These are phyloP conservation scores for Oostethus manadensis DNA, from an alignment of 2,113 vertebrate species.

Conservation along the genomic window DNA sequence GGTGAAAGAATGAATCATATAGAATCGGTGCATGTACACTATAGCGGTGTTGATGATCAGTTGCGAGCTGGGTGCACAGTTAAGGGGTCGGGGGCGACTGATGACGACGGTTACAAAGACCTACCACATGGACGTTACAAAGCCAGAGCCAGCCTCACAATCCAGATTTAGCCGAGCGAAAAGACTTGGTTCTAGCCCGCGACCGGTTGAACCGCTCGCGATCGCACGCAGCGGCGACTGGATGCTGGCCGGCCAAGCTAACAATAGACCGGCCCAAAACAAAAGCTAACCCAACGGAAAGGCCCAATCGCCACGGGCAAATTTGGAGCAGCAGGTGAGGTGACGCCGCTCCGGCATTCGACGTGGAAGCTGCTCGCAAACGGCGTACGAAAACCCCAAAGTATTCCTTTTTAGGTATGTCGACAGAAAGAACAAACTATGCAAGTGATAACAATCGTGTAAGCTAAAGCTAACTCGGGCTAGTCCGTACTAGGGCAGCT, in stretches of 20 bases:
- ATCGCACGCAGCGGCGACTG: not conserved
- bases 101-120: not conserved
- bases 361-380: fast-evolving
- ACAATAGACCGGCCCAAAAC: conserved; percentile 53
- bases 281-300: conserved; percentile 44
- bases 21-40: conserved; percentile 99
- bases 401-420: too few relatives aligned
- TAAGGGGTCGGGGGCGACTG: conserved; percentile 68
- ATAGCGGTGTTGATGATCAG: conserved; percentile 98
- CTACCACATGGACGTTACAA: not conserved
- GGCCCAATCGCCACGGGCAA: conserved; percentile 6
- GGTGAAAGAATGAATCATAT: conserved; percentile 98
- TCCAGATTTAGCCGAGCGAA: too few relatives aligned
- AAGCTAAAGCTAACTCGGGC: conserved; percentile 13
- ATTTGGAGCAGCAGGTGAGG: too few relatives aligned
- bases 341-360: not conserved
- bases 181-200: not conserved
- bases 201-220: too few relatives aligned
- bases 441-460: not conserved
- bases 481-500: conserved; percentile 1
- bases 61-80: conserved; percentile 81
- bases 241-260: conserved; percentile 17
- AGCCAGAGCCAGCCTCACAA: too few relatives aligned
- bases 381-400: not conserved
- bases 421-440: not conserved